phyloP scores from a whole-genome alignment of 1,140 invertebrate genomes.

The Drosophila kepulauana region DNA sequence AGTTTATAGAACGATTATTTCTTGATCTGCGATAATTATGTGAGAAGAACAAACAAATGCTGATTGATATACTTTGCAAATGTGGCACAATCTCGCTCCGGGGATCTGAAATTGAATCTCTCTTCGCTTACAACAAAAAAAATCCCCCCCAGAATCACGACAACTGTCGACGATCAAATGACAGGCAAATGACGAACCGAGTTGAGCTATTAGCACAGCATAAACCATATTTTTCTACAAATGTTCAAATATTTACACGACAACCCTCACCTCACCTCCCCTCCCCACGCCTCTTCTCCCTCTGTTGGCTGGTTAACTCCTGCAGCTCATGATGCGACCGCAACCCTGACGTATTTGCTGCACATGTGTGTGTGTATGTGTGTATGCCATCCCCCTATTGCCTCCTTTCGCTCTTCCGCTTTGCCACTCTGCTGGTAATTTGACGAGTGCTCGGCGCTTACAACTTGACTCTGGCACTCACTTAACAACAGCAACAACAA shows the following conservation, averaged over 20 bases:
- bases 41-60: slow-evolving; percentile 32
- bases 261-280: slow-evolving; percentile 28
- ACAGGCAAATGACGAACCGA: slow-evolving; percentile 46
- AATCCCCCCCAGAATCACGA: slow-evolving; percentile 15
- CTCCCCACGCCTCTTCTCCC: neutral
- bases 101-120: slow-evolving; percentile 10
- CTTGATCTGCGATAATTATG: slow-evolving; percentile 15
- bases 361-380: neutral
- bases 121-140: too few species aligned
- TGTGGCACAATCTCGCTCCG: slow-evolving; percentile 8
- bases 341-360: slow-evolving; percentile 37
- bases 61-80: slow-evolving; percentile 35
- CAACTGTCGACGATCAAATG: slow-evolving; percentile 76
- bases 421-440: slow-evolving; percentile 58
- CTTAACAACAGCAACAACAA: slow-evolving; percentile 50
- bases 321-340: slow-evolving; percentile 31
- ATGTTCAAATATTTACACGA: slow-evolving; percentile 80
- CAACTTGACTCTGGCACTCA: slow-evolving; percentile 80
- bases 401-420: neutral
- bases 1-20: neutral
- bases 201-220: slow-evolving; percentile 65
- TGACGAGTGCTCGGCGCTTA: slow-evolving; percentile 64
- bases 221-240: slow-evolving; percentile 81
- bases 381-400: neutral
- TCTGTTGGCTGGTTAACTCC: neutral